Percentiles rank a stretch among this genome's conserved stretches.
These are phyloP conservation scores for Drosophila paranaensis DNA, from an alignment of 2,888 invertebrate genomes.

Conservation along the genomic window DNA sequence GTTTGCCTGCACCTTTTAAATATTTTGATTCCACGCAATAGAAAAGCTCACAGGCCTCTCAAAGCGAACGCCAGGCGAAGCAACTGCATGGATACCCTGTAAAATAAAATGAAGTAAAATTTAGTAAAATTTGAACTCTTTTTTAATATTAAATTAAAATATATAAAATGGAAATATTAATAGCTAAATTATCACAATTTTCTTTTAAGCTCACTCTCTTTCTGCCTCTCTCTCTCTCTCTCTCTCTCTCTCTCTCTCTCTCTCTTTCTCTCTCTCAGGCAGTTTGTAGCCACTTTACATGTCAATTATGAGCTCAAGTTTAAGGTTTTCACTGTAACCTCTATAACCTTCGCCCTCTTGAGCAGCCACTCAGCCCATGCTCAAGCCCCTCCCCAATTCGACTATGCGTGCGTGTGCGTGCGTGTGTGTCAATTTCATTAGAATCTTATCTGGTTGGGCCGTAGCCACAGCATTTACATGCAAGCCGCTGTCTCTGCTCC, in stretches of 20 bases:
- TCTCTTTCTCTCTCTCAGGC: too few species aligned
- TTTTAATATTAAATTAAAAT: background rate
- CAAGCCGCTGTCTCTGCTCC: background rate
- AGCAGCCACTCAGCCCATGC: background rate
- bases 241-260: background rate
- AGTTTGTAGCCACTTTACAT: slow-evolving; percentile 1
- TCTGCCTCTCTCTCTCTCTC: background rate
- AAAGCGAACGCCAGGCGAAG: background rate
- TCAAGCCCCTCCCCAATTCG: background rate
- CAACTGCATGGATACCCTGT: background rate
- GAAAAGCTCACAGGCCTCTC: background rate
- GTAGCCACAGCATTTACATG: slow-evolving; percentile 33
- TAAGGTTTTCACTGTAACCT: background rate
- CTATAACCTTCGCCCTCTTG: background rate
- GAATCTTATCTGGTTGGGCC: slow-evolving; percentile 38
- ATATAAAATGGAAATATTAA: background rate
- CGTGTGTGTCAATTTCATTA: slow-evolving; percentile 31
- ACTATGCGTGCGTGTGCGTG: background rate
- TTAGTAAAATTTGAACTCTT: background rate
- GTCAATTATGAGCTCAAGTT: slow-evolving; percentile 5
- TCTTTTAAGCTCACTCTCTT: background rate
- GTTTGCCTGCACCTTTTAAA: slow-evolving; percentile 9
- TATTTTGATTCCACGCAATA: slow-evolving; percentile 5
- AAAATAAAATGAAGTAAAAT: background rate
- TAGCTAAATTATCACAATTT: background rate